phyloP scores from a whole-genome alignment of 2,888 invertebrate species.

The Thereva nobilitata region DNA sequence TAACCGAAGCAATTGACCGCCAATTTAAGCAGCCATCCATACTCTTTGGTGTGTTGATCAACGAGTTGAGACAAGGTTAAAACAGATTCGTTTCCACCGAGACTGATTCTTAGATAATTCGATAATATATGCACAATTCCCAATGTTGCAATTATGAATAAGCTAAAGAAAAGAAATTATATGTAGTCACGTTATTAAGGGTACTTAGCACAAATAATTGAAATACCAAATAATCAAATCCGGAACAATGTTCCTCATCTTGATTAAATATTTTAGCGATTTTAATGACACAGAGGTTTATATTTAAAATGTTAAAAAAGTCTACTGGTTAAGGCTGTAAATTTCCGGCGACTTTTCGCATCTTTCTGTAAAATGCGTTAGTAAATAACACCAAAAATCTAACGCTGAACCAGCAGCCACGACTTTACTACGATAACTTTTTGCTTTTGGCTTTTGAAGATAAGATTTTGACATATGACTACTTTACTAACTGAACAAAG shows the following conservation, averaged over 20 bases:
- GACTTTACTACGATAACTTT: too few relatives aligned
- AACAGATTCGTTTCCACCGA: slow-evolving; percentile 52
- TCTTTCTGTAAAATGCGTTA: too few relatives aligned
- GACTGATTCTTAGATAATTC: slow-evolving; percentile 50
- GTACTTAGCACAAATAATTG: neutral
- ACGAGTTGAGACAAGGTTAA: slow-evolving; percentile 56
- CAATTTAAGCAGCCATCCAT: slow-evolving; percentile 77
- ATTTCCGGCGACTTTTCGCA: too few relatives aligned
- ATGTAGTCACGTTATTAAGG: neutral
- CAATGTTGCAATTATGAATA: slow-evolving; percentile 50
- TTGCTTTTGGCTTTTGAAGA: too few relatives aligned
- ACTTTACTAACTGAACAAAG: too few relatives aligned
- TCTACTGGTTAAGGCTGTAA: too few relatives aligned
- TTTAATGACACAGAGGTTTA: too few relatives aligned
- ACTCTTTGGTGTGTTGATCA: slow-evolving; percentile 60
- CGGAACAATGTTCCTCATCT: slow-evolving; percentile 56
- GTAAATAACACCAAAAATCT: too few relatives aligned
- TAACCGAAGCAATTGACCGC: slow-evolving; percentile 84
- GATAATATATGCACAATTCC: slow-evolving; percentile 55
- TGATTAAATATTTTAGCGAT: slow-evolving; percentile 37
- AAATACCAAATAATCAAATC: slow-evolving; percentile 55
- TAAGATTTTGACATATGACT: too few relatives aligned
- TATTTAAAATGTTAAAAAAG: too few relatives aligned
- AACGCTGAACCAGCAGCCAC: too few relatives aligned
- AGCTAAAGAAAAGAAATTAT: slow-evolving; percentile 45